phyloP scores from a whole-genome alignment of 1,140 invertebrate species.

The Lordiphosa clarofinis region DNA sequence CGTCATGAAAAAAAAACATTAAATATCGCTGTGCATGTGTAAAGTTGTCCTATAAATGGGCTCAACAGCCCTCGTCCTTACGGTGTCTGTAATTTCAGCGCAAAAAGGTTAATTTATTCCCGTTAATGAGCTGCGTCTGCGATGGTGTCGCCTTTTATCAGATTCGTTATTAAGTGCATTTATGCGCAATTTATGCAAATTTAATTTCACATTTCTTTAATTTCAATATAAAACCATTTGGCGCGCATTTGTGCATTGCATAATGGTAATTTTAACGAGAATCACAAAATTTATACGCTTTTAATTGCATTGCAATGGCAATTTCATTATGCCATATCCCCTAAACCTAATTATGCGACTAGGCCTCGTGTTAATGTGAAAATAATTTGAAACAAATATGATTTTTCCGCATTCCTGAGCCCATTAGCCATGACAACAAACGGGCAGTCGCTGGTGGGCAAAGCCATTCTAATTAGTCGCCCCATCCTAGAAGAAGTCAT shows the following conservation, averaged over 20 bases:
- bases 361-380: conserved; percentile 41
- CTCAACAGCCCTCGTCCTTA: conserved; percentile 13
- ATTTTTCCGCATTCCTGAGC: conserved; percentile 23
- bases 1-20: conserved; percentile 16
- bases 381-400: conserved; percentile 20
- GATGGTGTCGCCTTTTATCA: conserved; percentile 47
- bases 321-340: conserved; percentile 57
- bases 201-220: conserved; percentile 65
- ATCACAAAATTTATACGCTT: conserved; percentile 61
- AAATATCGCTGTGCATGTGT: conserved; percentile 14
- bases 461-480: not conserved
- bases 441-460: not conserved
- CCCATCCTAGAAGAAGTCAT: not conserved
- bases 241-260: conserved; percentile 36
- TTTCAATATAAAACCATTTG: conserved; percentile 68
- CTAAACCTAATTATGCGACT: conserved; percentile 41
- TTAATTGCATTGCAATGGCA: conserved; percentile 67
- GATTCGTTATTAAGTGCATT: conserved; percentile 69
- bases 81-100: conserved; percentile 46
- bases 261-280: conserved; percentile 51
- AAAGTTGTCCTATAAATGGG: conserved; percentile 24
- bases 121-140: conserved; percentile 68
- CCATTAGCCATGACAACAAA: conserved; percentile 7
- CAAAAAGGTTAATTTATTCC: conserved; percentile 66
- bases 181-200: conserved; percentile 41